Conservation (phyloP, 2,113 vertebrate species). For the Falco punctatus region DNA sequence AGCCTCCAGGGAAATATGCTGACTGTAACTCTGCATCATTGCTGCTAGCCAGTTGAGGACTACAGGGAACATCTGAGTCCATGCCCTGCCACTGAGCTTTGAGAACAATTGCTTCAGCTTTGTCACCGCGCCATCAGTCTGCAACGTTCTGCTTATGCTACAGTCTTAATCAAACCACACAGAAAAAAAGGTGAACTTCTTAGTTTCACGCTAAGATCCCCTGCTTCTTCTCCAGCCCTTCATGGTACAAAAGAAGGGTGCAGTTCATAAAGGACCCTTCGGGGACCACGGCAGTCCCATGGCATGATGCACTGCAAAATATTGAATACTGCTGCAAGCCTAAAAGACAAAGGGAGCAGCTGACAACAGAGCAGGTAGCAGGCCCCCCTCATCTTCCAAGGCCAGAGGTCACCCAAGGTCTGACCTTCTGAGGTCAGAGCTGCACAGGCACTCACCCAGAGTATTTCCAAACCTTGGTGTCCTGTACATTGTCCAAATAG, state of each 20-base stretch:
- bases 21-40: not conserved
- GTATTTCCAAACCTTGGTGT: not conserved
- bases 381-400: not conserved
- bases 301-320: not conserved
- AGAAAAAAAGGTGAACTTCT: not conserved
- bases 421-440: not conserved
- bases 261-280: not conserved
- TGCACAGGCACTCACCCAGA: not conserved
- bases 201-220: not conserved
- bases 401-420: too few species aligned
- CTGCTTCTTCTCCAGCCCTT: not conserved
- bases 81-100: not conserved
- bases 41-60: not conserved
- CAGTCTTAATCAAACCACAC: not conserved
- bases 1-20: not conserved
- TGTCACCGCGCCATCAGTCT: accelerated
- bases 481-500: not conserved
- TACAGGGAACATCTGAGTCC: not conserved
- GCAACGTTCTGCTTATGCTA: not conserved
- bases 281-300: not conserved
- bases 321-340: not conserved
- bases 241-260: not conserved
- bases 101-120: not conserved
- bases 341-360: not conserved
- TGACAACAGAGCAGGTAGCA: not conserved